Base-by-base conservation (phyloP, 2,888 invertebrate species). In the Coecobrya sp. region DNA sequence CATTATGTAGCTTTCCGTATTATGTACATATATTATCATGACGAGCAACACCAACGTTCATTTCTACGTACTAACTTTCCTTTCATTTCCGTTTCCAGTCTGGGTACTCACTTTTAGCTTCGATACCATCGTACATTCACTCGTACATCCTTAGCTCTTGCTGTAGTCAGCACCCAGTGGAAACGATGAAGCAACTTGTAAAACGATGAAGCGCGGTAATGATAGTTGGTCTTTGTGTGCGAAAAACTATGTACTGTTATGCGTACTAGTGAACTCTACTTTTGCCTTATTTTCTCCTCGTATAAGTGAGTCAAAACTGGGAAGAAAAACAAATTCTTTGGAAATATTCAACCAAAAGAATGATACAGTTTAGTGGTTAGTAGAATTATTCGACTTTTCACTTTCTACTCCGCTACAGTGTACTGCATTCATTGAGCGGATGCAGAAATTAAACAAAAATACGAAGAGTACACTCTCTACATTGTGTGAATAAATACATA, bases 11-110 rank as follows among this genome's bases (percentile, higher is more conserved):
- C 13, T 42, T 11, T 73, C 10, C 1, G 55, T 19, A 55, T 27
- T 10, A 65, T 27, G 13, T 13, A 25, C 1, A 22, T 25, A 65
- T 65, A 65, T 65, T 16, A 65, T 25, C 3, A 7, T 19, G 82
- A 30, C 5, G 36, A 59, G 79, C 62, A 82, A 68, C 88, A 88
- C 81, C 49, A 70, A 73, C 89, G 62, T 79, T 76, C 79, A 79
- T 79, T 52, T 79, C 79, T 27, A 27, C 25, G 36, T 79, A 79
- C 86, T 52, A 86, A 90, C 90, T 90, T 87, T 87, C 91, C 70
- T 22, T 86, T 82, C 87, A 92, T 92, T 92, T 92, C 91, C 91
- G 91, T 52, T 87, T 73, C 25, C 76, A 92, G 82, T 87, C 82
- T 84, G 70, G 42, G 49, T 55, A 59, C 86, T 25, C 55, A 52